Conservation (phyloP, 2,797 vertebrate genomes). For the Premnoplex brunnescens region DNA sequence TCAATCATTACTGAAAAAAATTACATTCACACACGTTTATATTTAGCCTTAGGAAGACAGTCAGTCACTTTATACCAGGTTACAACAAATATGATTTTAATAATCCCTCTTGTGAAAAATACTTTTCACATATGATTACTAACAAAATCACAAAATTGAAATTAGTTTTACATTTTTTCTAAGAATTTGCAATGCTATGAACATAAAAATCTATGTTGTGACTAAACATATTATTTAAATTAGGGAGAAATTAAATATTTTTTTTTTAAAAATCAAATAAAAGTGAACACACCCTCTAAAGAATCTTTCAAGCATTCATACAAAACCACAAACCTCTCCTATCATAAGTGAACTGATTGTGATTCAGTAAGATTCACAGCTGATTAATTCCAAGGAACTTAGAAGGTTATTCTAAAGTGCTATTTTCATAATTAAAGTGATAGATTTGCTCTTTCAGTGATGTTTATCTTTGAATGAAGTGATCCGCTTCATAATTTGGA, state of each 20-base stretch:
- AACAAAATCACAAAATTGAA: not conserved
- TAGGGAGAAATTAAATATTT: not conserved
- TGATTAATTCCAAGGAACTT: not conserved
- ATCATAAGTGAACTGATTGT: not conserved
- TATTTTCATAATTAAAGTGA: not conserved
- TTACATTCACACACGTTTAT: not conserved
- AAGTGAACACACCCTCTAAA: not conserved
- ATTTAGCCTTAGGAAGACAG: slow-evolving; percentile 5
- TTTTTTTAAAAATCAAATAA: not conserved
- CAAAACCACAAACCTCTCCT: not conserved
- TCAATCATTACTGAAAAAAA: slow-evolving; percentile 7
- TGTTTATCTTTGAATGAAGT: slow-evolving; percentile 71
- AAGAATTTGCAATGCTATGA: not conserved
- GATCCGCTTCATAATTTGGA: slow-evolving; percentile 76
- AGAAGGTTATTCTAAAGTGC: not conserved
- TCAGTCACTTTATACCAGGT: not conserved
- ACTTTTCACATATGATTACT: not conserved
- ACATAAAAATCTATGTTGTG: not conserved
- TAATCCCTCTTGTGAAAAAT: not conserved
- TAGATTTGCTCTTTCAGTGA: slow-evolving; percentile 57
- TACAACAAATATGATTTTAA: slow-evolving; percentile 3
- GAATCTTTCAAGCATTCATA: not conserved
- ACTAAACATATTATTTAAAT: not conserved
- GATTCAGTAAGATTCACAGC: not conserved
- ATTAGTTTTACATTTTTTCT: not conserved